Evolutionary conservation across 1,140 invertebrate species (phyloP).

Genomic region (Hylyphantes graminicola): DNA sequence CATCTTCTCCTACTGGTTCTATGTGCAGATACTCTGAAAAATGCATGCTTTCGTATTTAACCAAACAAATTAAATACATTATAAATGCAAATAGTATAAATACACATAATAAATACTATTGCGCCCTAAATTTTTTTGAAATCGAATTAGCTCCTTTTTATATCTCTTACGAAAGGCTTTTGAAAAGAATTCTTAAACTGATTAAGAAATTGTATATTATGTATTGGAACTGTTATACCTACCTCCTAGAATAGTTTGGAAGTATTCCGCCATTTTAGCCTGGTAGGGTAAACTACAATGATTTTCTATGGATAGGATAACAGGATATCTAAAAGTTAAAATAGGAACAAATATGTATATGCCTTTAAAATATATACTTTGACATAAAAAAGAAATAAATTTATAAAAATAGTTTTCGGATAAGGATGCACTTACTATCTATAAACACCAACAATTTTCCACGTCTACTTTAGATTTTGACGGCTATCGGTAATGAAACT

Average conservation of each 20-base stretch:
- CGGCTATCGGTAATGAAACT: no score
- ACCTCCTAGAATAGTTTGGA: constrained; percentile 62
- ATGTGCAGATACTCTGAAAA: constrained; percentile 66
- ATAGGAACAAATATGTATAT: no score
- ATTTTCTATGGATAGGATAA: constrained; percentile 96
- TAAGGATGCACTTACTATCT: no score
- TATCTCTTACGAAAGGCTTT: background rate
- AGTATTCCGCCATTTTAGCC: constrained; percentile 83
- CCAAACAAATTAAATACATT: no score
- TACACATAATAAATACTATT: no score
- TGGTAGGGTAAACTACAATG: constrained; percentile 94
- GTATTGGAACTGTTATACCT: background rate
- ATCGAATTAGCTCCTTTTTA: background rate
- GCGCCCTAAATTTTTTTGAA: background rate
- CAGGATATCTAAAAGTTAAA: constrained; percentile 75
- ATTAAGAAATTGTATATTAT: background rate
- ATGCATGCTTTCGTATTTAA: background rate
- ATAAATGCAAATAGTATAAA: no score
- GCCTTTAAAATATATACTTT: background rate
- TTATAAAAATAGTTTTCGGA: background rate
- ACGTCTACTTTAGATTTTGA: no score
- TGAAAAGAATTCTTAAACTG: background rate
- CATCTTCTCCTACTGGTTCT: constrained; percentile 63
- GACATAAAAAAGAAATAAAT: no score
- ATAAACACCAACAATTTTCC: no score